Base-by-base conservation (phyloP, 2,797 vertebrate genomes). In the Argyrosomus regius region DNA sequence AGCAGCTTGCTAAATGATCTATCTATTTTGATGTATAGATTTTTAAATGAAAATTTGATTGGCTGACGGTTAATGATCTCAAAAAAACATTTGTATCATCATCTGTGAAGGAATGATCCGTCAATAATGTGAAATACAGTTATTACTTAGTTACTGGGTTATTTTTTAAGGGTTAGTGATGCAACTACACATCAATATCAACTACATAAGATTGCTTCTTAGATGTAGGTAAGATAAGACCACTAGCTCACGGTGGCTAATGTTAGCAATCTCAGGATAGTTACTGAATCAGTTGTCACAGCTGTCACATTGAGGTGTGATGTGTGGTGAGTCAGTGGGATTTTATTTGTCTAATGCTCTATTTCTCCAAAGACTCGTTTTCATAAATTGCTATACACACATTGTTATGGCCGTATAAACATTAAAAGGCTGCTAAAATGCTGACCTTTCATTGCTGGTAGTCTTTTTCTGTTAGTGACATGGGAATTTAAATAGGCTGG, bases 1-100 rank as follows among this genome's bases (percentile, higher is more conserved):
- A 64, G 26, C 62, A 65, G n/a, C 35, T 24, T 20, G 11, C 31
- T 48, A 45, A 77, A 77, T 76, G 31, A 62, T 52, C 43, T 43
- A 20, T 64, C 20, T 13, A 46, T 59, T 53, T 22, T 66, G 12
- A 73, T n/a, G 6, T 57, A 45, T 43, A 12, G 52, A 80, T 66
- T 45, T 45, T n/a, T 5, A 53, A 28, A 57, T 45, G 13, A 39
- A 56, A 26, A 48, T 43, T 35, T 31, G 20, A 64, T 64, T 66
- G 39, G 11, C 24, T 62, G 41, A 49, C 8, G 1, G 8, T 46
- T 53, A 35, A 64, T 64, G 16, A 64, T 66, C 22, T 43, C 1
- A 56, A 70, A 59, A 60, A 53, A 41, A 17, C 2, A 28, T 69
- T 24, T 50, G 13, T 46, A 24, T 61, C 48, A 50, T 53, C 26